Evolutionary conservation across 2,888 invertebrate species (phyloP), one percentile per base, ranked within the genome.

Genomic region (Mimas tiliae): DNA sequence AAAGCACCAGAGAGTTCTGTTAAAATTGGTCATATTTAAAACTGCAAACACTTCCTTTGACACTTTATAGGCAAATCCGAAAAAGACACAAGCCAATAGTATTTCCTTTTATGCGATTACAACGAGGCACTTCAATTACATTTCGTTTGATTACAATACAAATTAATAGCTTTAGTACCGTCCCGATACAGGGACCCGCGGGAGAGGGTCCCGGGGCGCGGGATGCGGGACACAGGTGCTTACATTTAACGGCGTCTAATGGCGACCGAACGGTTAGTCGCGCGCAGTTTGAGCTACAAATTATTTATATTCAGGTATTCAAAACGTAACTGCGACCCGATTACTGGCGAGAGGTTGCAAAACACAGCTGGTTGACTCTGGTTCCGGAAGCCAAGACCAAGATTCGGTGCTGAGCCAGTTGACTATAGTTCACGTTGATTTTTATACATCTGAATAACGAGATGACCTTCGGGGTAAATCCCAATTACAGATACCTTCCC

Each of bases 231-330:
- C 42, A 11, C 58, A 58, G 58, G 58, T 58, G 58, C 58, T 58
- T 58, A 42, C 42, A 19, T 58, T 58, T 58, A 58, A 58, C 58
- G 19, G 42, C 42, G 16, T 38, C 34, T 58, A 58, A 58, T 19
- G 58, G 58, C 16, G 11, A 19, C 19, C 19, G 16, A 42, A 38
- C 11, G 42, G 42, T 42, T 11, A 16, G 55, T 38, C 19, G 19
- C 19, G 16, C 42, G 38, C 19, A 42, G 38, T 58, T 42, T 19
- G 12, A 42, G 19, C 12, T 27, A 21, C 14, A 63, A 14, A 38
- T 50, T 7, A 58, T 58, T 12, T 38, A 38, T 58, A 19, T 42
- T 58, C 19, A 6, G 16, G 11, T 55, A 27, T 27, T 27, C 27
- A 27, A 27, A 27, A n/a, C n/a, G n/a, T n/a, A n/a, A n/a, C n/a